phyloP scores from a whole-genome alignment of 1,140 invertebrate species.

The Zaprionus gabonicus region DNA sequence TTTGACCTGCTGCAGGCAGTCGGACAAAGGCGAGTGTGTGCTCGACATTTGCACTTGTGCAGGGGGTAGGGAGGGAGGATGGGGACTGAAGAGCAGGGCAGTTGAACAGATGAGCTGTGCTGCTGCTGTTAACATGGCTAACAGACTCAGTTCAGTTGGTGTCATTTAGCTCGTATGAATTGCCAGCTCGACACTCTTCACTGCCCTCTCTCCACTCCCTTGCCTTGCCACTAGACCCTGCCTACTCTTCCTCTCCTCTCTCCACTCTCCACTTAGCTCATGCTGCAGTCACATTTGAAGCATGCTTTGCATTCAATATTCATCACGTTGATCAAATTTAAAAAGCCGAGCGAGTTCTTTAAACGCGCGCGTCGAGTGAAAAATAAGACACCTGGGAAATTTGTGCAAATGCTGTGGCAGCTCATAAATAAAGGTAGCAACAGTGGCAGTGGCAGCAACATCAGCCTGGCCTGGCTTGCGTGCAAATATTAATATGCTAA shows the following conservation, averaged over 20 bases:
- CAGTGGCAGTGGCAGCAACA: constrained; percentile 11
- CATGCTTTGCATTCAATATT: constrained; percentile 36
- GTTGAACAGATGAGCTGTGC: neutral
- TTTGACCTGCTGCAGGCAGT: neutral
- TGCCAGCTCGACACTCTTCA: no score
- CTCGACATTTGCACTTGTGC: neutral
- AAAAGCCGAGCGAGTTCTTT: constrained; percentile 11
- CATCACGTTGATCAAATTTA: constrained; percentile 39
- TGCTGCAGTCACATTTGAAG: neutral
- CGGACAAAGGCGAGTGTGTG: neutral
- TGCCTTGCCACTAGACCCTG: neutral
- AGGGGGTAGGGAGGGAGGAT: neutral
- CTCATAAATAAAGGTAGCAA: constrained; percentile 47
- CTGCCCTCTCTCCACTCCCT: no score
- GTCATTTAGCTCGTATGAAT: no score
- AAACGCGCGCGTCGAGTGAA: constrained; percentile 27
- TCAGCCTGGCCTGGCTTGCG: neutral
- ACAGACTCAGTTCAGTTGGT: no score
- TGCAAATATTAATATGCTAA: constrained; percentile 5
- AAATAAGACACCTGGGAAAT: constrained; percentile 60
- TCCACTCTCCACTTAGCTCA: neutral
- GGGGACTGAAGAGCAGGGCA: neutral
- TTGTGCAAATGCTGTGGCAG: constrained; percentile 45
- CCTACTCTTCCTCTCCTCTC: neutral
- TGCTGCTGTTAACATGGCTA: no score